These are phyloP conservation scores for Chloroclysta siterata DNA, from an alignment of 2,888 invertebrate species.

Conservation along the genomic window DNA sequence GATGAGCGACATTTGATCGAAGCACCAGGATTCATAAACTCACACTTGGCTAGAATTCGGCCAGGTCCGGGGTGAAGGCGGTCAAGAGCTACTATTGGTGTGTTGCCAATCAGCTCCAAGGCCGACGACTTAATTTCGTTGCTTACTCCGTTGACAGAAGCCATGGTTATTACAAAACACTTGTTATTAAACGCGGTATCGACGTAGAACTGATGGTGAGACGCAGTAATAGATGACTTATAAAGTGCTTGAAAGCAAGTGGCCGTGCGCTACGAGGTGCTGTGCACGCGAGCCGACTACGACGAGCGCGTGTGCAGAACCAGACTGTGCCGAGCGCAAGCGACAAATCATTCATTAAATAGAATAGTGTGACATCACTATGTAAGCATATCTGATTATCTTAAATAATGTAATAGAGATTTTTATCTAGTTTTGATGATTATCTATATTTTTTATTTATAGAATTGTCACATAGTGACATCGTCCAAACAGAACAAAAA, in stretches of 20 bases:
- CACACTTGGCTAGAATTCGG: conserved; percentile 76
- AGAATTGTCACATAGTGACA: no score
- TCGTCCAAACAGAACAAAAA: not conserved
- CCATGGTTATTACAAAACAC: conserved; percentile 32
- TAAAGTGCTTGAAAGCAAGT: conserved; percentile 35
- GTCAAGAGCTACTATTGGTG: conserved; percentile 77
- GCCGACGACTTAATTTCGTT: conserved; percentile 75
- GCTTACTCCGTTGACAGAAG: conserved; percentile 48
- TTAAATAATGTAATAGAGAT: not conserved
- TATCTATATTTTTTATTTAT: no score
- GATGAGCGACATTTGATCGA: conserved; percentile 78
- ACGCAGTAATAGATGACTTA: conserved; percentile 28
- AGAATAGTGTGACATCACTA: not conserved
- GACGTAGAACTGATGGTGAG: conserved; percentile 39
- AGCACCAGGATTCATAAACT: conserved; percentile 79
- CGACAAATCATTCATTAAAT: not conserved
- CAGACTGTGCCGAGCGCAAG: not conserved
- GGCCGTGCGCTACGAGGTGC: conserved; percentile 32
- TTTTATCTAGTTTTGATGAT: no score
- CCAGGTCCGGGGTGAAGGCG: conserved; percentile 73
- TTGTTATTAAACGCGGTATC: conserved; percentile 42
- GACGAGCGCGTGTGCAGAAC: conserved; percentile 19
- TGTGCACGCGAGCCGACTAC: conserved; percentile 25
- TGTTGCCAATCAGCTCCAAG: conserved; percentile 75
- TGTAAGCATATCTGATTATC: not conserved